Evolutionary conservation across 2,113 vertebrate genomes (phyloP).

Genomic region (Leucoraja erinaceus): DNA sequence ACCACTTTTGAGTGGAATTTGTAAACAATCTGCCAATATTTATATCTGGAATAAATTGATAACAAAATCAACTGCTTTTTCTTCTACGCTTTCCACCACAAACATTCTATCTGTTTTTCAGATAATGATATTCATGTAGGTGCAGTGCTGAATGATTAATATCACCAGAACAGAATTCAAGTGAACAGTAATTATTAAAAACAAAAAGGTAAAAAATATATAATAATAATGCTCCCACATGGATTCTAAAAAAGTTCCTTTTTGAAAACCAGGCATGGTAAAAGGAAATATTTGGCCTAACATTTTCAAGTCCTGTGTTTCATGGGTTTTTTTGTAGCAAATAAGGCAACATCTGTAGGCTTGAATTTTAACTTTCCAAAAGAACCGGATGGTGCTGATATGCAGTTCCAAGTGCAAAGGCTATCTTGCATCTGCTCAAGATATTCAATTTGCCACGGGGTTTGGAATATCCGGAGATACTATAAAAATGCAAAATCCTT

Average conservation of each 20-base stretch:
- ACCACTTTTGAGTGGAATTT: not conserved
- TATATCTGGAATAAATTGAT: not conserved
- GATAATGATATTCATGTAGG: not conserved
- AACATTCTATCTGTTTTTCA: not conserved
- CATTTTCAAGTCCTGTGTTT: not conserved
- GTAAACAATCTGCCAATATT: not conserved
- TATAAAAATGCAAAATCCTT: too few relatives aligned
- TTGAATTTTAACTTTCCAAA: not conserved
- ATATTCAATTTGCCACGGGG: too few relatives aligned
- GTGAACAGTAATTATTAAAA: not conserved
- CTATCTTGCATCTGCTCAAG: too few relatives aligned
- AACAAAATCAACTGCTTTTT: too few relatives aligned
- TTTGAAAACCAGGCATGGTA: not conserved
- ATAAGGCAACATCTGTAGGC: not conserved
- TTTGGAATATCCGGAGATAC: too few relatives aligned
- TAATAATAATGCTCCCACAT: not conserved
- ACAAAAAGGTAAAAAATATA: not conserved
- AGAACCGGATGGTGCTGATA: too few relatives aligned
- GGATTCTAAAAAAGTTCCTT: not conserved
- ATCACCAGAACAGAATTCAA: not conserved
- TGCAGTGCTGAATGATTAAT: not conserved
- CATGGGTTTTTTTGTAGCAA: not conserved
- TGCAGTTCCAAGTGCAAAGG: not conserved
- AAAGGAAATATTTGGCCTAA: not conserved
- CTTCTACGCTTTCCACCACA: not conserved